These are phyloP conservation scores for Oncorhynchus mykiss DNA, from an alignment of 2,113 vertebrate genomes.

Conservation along the genomic window DNA sequence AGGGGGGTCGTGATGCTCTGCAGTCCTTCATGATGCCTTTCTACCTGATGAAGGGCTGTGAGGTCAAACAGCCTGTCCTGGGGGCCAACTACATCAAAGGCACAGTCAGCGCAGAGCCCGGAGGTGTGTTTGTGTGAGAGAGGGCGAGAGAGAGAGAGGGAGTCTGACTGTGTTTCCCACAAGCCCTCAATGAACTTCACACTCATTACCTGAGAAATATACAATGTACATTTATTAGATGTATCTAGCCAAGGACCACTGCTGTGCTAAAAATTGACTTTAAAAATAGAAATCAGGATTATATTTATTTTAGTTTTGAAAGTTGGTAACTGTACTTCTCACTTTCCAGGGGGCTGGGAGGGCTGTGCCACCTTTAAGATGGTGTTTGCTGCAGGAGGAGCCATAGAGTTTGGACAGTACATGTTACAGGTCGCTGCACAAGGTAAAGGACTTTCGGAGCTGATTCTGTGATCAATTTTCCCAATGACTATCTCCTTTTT, in stretches of 20 bases:
- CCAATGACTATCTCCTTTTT: neutral
- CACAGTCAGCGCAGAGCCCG: constrained; percentile 83
- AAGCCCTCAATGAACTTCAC: no score
- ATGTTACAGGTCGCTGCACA: constrained; percentile 94
- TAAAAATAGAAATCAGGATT: neutral
- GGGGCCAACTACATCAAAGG: constrained; percentile 97
- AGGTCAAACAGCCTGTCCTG: constrained; percentile 95
- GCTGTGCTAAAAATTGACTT: neutral
- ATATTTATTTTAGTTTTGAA: neutral
- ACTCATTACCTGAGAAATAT: neutral
- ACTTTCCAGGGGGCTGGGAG: constrained; percentile 90
- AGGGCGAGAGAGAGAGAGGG: neutral
- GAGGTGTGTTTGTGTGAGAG: constrained; percentile 71
- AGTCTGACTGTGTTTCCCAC: neutral
- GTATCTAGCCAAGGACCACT: neutral
- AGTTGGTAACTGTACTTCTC: neutral
- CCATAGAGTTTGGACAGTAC: constrained; percentile 94
- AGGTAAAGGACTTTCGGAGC: constrained; percentile 71
- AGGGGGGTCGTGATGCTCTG: constrained; percentile 84
- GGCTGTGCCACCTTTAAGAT: constrained; percentile 86
- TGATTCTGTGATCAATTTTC: neutral
- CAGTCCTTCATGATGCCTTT: constrained; percentile 98
- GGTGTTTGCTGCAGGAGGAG: constrained; percentile 86
- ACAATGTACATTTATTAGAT: neutral
- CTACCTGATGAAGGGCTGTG: constrained; percentile 94